These are phyloP conservation scores for Petrocephalus zakoni DNA, from an alignment of 2,113 vertebrate genomes.

Conservation along the genomic window DNA sequence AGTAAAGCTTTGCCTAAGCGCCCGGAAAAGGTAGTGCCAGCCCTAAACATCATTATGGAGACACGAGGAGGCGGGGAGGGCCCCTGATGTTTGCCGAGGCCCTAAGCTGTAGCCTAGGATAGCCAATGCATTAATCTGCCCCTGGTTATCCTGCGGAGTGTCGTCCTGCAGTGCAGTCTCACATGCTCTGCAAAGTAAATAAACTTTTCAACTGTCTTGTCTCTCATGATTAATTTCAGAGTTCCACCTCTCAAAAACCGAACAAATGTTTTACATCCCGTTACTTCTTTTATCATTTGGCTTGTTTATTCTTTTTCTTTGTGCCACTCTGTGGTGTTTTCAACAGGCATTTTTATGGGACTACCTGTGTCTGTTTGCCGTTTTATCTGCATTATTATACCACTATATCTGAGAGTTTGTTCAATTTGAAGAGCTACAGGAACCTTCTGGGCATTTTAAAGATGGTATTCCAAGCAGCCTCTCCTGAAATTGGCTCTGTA, in stretches of 20 bases:
- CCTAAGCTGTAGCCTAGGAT: no score
- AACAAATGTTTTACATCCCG: not conserved
- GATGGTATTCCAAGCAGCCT: not conserved
- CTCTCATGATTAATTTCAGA: not conserved
- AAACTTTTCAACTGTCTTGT: not conserved
- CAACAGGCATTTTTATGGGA: not conserved
- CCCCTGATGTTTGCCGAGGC: not conserved
- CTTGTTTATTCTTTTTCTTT: not conserved
- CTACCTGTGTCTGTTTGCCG: not conserved
- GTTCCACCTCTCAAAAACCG: not conserved
- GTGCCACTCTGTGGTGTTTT: not conserved
- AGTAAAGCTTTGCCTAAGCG: not conserved
- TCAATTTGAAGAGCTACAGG: not conserved
- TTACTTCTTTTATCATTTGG: not conserved
- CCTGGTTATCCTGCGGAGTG: not conserved
- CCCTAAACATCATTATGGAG: not conserved
- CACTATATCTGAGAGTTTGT: constrained; percentile 1
- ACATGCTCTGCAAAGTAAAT: no score
- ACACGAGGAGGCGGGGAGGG: no score
- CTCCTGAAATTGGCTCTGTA: not conserved
- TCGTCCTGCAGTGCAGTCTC: not conserved
- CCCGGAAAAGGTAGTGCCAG: not conserved
- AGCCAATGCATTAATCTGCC: no score
- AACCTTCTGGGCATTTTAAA: not conserved
- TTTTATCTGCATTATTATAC: constrained; percentile 23